Base-by-base conservation (phyloP, 2,797 vertebrate genomes). In the Fistularia commersonii region DNA sequence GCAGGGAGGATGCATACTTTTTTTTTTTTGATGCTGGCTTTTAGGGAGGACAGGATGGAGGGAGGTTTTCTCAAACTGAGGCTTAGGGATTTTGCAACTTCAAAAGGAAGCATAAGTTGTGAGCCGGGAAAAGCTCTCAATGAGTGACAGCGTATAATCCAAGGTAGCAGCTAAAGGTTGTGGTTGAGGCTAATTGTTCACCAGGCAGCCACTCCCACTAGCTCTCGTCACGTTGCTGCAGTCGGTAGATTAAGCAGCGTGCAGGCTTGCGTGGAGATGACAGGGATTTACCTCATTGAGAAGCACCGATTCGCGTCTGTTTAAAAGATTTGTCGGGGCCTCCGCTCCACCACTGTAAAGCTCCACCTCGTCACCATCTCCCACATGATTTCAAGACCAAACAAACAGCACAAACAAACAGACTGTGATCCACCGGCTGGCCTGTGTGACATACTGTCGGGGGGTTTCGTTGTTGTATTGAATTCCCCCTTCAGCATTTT, bases 51-150 rank as follows among this genome's bases (percentile, higher is more conserved):
- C 36, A 38, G 48, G 59, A 64, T 48, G 40, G 62, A 64, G 43
- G 50, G 42, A 56, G 41, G 44, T 54, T 71, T 59, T 66, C 70
- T 78, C 74, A 69, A 54, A 48, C 62, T 42, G 53, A 61, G 64
- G 74, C 54, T 84, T 70, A 73, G 64, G 64, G 79, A 81, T 85
- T 88, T 75, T 64, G 41, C 39, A 45, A 79, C 80, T 88, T 89
- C 82, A 85, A 88, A 86, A 82, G 77, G 50, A 79, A 51, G 14
- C 64, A 34, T 36, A 64, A 68, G 46, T 66, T 72, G 57, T 42
- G 61, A 82, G 63, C 75, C 34, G 48, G 36, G 54, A 57, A 52
- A 70, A 77, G 53, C 73, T 69, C 66, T 67, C 67, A 76, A 39
- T 68, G 77, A 80, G 57, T 71, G 69, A 77, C 65, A 51, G 70